Evolutionary conservation across 1,140 invertebrate genomes (phyloP).

Genomic region (Armadillidium nasatum): DNA sequence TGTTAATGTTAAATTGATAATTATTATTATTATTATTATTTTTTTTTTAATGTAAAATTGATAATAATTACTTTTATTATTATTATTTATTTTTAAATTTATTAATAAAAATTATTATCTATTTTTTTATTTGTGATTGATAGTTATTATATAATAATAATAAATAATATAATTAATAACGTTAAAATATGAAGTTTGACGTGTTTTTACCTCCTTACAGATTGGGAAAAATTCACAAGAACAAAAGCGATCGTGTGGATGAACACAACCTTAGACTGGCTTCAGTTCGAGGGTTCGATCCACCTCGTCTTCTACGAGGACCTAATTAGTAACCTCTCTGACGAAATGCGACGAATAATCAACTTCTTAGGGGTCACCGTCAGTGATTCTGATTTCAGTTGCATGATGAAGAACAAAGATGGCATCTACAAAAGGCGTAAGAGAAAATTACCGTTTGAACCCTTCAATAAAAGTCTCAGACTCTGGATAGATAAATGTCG

Average conservation of each 20-base stretch:
- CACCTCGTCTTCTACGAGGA: conserved; percentile 68
- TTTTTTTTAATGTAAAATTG: too few relatives aligned
- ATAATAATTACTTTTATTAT: too few relatives aligned
- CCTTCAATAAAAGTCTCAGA: conserved; percentile 61
- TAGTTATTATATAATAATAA: too few relatives aligned
- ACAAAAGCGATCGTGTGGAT: conserved; percentile 65
- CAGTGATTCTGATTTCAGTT: conserved; percentile 45
- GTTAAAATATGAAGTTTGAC: too few relatives aligned
- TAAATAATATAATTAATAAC: too few relatives aligned
- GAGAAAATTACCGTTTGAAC: conserved; percentile 62
- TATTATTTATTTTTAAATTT: too few relatives aligned
- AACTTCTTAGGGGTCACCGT: conserved; percentile 55
- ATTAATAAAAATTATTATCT: too few relatives aligned
- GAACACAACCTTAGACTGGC: conserved; percentile 63
- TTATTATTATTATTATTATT: too few relatives aligned
- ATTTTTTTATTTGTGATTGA: too few relatives aligned
- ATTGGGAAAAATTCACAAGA: conserved; percentile 65
- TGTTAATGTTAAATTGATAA: too few relatives aligned
- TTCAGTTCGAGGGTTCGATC: conserved; percentile 64
- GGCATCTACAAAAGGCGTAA: conserved; percentile 66
- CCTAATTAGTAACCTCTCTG: conserved; percentile 59
- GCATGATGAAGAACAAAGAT: conserved; percentile 52
- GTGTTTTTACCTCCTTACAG: conserved; percentile 50
- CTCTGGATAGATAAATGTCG: conserved; percentile 44
- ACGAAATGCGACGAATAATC: conserved; percentile 57